Percentiles rank a stretch among this genome's conserved stretches.
Evolutionary conservation across 2,888 invertebrate species (phyloP).

Genomic region (Lysandra bellargus): DNA sequence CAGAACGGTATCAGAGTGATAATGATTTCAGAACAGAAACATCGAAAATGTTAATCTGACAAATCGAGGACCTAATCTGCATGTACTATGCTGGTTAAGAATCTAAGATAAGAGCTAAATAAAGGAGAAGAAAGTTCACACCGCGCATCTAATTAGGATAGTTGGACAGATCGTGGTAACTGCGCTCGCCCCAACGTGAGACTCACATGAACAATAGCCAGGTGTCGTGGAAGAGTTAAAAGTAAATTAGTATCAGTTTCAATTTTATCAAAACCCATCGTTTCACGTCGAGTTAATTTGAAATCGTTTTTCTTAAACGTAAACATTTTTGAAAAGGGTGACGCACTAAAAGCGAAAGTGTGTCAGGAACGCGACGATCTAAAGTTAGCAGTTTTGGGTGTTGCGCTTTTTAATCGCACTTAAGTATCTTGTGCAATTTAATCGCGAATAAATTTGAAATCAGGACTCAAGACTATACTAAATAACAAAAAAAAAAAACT

Average conservation of each 20-base stretch:
- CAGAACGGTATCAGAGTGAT: neutral
- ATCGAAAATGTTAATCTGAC: neutral
- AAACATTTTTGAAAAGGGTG: neutral
- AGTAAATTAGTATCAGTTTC: conserved; percentile 20
- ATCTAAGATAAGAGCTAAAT: conserved; percentile 21
- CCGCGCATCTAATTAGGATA: conserved; percentile 23
- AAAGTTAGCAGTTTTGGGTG: neutral
- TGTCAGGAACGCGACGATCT: neutral
- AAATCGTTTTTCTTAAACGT: conserved; percentile 1
- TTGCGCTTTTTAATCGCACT: neutral
- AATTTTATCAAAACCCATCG: conserved; percentile 11
- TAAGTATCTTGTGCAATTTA: no score
- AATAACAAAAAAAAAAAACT: neutral
- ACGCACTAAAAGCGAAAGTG: conserved; percentile 7
- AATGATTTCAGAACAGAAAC: neutral
- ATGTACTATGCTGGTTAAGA: neutral
- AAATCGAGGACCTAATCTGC: neutral
- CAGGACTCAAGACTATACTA: neutral
- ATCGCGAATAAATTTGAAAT: no score
- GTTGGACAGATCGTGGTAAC: conserved; percentile 33
- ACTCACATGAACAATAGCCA: conserved; percentile 19
- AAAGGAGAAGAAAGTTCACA: conserved; percentile 16
- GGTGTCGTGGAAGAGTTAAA: neutral
- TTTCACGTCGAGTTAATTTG: conserved; percentile 16
- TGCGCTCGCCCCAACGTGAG: neutral